phyloP scores from a whole-genome alignment of 2,113 vertebrate species.

The Leuciscus idus region DNA sequence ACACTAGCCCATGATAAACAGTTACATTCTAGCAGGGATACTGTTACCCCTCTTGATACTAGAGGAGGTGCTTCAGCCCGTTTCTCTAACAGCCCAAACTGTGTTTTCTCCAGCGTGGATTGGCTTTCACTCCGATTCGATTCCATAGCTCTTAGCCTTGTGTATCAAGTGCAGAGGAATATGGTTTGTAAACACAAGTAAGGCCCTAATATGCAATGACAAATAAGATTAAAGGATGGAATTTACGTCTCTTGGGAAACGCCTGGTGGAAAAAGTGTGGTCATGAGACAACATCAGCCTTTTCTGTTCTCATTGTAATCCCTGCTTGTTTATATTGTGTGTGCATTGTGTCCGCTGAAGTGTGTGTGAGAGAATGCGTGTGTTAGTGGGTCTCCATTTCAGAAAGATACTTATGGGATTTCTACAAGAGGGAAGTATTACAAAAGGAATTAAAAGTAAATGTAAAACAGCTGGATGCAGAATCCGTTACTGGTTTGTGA shows the following conservation, averaged over 20 bases:
- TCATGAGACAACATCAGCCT: constrained; percentile 50
- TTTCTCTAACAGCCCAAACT: constrained; percentile 43
- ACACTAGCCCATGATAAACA: constrained; percentile 62
- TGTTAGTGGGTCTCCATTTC: constrained; percentile 43
- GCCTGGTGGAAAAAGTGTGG: constrained; percentile 49
- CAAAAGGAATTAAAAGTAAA: constrained; percentile 56
- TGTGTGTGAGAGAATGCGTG: constrained; percentile 11
- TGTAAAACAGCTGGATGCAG: constrained; percentile 52
- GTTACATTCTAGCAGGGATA: constrained; percentile 56
- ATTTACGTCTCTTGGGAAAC: constrained; percentile 48
- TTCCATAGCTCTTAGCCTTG: constrained; percentile 50
- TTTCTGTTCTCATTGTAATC: constrained; percentile 38
- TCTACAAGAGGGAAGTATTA: constrained; percentile 42
- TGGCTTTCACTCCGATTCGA: constrained; percentile 56
- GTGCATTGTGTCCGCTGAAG: constrained; percentile 19
- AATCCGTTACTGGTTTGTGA: constrained; percentile 33
- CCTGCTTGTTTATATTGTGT: constrained; percentile 31
- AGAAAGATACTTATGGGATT: constrained; percentile 55
- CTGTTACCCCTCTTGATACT: constrained; percentile 55
- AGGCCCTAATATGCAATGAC: constrained; percentile 56
- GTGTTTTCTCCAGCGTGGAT: constrained; percentile 53
- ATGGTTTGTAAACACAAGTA: constrained; percentile 58
- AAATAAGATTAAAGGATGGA: constrained; percentile 61
- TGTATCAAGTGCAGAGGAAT: constrained; percentile 58
- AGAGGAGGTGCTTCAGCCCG: constrained; percentile 40